Conservation (phyloP, 2,888 invertebrate genomes). For the Nasonia oneida region DNA sequence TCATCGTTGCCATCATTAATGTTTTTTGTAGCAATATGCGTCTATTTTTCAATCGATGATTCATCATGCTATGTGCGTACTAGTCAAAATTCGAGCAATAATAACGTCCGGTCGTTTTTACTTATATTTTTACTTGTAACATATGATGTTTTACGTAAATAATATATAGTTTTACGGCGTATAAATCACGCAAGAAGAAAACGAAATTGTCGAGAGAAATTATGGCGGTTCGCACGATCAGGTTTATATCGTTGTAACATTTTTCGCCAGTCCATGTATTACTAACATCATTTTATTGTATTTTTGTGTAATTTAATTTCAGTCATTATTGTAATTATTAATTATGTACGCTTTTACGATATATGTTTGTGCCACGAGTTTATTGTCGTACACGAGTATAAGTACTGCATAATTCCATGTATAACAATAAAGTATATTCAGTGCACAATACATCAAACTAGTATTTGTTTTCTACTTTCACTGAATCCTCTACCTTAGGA, state of each 20-base stretch:
- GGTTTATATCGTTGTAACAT: conserved; percentile 57
- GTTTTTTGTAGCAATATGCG: background rate
- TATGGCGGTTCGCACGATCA: conserved; percentile 38
- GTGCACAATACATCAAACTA: conserved; percentile 61
- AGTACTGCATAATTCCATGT: conserved; percentile 67
- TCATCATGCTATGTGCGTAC: conserved; percentile 68
- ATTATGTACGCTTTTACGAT: conserved; percentile 62
- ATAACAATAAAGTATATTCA: conserved; percentile 76
- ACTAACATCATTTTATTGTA: conserved; percentile 61
- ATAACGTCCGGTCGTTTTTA: conserved; percentile 59
- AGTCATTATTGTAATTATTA: conserved; percentile 63
- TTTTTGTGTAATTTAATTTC: conserved; percentile 64
- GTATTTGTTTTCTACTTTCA: background rate
- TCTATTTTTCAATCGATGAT: conserved; percentile 38
- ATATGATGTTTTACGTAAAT: conserved; percentile 64
- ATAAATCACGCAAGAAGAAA: conserved; percentile 20
- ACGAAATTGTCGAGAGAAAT: conserved; percentile 9
- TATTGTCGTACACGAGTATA: conserved; percentile 71
- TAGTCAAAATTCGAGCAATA: conserved; percentile 77
- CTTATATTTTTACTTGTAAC: conserved; percentile 61
- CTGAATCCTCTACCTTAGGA: background rate
- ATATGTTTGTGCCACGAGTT: conserved; percentile 73
- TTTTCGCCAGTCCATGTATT: conserved; percentile 63
- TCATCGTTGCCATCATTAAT: conserved; percentile 38
- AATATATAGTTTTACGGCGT: conserved; percentile 48